Percentiles rank a stretch among this genome's conserved stretches.
Conservation (phyloP, 2,888 invertebrate species). For the Drosophila macrospina region DNA sequence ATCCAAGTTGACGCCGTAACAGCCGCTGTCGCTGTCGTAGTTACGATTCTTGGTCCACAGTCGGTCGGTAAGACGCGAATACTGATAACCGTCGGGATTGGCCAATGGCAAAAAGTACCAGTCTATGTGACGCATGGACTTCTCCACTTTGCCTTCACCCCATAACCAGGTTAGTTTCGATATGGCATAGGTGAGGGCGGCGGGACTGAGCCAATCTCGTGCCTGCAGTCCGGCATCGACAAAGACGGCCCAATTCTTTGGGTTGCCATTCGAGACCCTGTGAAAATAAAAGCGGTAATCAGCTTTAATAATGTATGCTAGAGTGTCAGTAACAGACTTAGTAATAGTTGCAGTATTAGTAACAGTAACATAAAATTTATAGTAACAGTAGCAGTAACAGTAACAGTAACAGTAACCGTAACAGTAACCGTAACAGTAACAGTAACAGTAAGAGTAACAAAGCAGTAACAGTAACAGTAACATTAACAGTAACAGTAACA, state of each 20-base stretch:
- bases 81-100: slow-evolving; percentile 94
- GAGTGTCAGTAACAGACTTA: neutral
- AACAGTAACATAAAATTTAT: neutral
- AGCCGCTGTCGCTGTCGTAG: slow-evolving; percentile 86
- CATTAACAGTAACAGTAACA: too few species aligned
- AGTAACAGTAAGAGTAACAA: neutral
- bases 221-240: slow-evolving; percentile 92
- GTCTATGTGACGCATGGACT: slow-evolving; percentile 90
- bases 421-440: neutral
- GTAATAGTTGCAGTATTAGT: neutral
- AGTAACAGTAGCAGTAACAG: too few species aligned
- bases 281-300: neutral
- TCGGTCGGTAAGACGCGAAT: slow-evolving; percentile 91
- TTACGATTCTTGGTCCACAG: slow-evolving; percentile 93
- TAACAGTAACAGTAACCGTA: too few species aligned
- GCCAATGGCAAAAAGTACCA: slow-evolving; percentile 92
- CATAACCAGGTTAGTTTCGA: slow-evolving; percentile 89
- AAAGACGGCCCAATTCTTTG: slow-evolving; percentile 88
- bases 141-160: slow-evolving; percentile 81
- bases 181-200: slow-evolving; percentile 91
- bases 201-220: slow-evolving; percentile 94
- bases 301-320: neutral
- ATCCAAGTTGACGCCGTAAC: slow-evolving; percentile 92
- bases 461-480: too few species aligned
- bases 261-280: slow-evolving; percentile 89